Conservation (phyloP, 2,888 invertebrate species). For the Ptilodon capucinus region DNA sequence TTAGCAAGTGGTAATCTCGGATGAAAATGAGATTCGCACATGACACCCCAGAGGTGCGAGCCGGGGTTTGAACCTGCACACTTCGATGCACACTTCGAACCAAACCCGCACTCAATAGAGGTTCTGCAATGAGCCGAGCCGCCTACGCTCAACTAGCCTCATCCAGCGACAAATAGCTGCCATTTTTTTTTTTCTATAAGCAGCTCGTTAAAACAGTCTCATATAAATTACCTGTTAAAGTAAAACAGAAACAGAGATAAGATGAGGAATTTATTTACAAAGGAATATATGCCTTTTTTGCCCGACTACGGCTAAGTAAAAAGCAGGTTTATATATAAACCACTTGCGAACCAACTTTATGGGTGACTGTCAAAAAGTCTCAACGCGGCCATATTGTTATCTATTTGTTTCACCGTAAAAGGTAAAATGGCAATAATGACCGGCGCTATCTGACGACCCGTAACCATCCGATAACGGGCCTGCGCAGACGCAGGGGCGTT, state of each 20-base stretch:
- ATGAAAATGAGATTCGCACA: too few relatives aligned
- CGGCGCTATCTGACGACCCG: constrained; percentile 40
- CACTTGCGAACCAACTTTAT: constrained; percentile 24
- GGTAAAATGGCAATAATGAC: constrained; percentile 37
- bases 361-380: constrained; percentile 23
- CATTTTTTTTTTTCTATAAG: too few relatives aligned
- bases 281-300: constrained; percentile 17
- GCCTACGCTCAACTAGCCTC: too few relatives aligned
- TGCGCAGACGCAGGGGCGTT: constrained; percentile 40
- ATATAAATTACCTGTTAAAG: background rate
- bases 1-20: too few relatives aligned
- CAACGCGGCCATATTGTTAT: constrained; percentile 26
- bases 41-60: too few relatives aligned
- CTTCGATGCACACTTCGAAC: too few relatives aligned
- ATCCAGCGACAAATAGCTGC: too few relatives aligned
- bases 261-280: constrained; percentile 15
- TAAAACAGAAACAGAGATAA: constrained; percentile 3
- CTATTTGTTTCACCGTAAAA: constrained; percentile 25
- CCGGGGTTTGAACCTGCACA: too few relatives aligned
- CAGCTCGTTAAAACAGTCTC: background rate
- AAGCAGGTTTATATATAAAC: constrained; percentile 25
- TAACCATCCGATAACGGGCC: constrained; percentile 41
- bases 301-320: too few relatives aligned
- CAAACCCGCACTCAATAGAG: too few relatives aligned
- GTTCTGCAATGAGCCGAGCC: too few relatives aligned